Conservation (phyloP, 2,888 invertebrate genomes). For the Aphidoletes aphidimyza region DNA sequence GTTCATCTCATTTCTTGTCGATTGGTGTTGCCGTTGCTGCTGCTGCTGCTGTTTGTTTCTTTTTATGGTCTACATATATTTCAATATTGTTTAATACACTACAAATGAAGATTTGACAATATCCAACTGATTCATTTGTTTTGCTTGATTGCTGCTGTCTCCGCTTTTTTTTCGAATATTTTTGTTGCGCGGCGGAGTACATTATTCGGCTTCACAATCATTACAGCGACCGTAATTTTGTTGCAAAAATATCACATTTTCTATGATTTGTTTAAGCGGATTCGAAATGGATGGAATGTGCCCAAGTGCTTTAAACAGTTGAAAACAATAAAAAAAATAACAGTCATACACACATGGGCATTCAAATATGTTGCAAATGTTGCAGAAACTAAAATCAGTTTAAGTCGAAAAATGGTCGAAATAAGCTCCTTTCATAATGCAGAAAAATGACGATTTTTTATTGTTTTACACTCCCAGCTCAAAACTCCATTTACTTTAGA, state of each 20-base stretch:
- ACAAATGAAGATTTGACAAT: no score
- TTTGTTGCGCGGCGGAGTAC: no score
- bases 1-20: neutral
- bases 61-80: no score
- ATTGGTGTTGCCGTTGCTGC: neutral
- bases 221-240: neutral
- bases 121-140: no score
- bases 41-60: neutral
- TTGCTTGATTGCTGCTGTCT: neutral
- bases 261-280: neutral
- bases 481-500: no score
- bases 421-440: slow-evolving; percentile 25
- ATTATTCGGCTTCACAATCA: no score
- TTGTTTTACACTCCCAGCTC: neutral
- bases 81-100: no score
- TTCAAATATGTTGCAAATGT: no score
- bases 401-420: neutral
- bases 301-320: no score
- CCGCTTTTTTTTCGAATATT: no score
- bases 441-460: slow-evolving; percentile 1
- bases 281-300: neutral
- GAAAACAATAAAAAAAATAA: neutral
- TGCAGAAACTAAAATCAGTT: neutral
- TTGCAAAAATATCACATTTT: neutral
- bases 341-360: neutral